Evolutionary conservation across 2,113 vertebrate species (phyloP), one percentile per base, ranked within the genome.

Genomic region (Sander vitreus): DNA sequence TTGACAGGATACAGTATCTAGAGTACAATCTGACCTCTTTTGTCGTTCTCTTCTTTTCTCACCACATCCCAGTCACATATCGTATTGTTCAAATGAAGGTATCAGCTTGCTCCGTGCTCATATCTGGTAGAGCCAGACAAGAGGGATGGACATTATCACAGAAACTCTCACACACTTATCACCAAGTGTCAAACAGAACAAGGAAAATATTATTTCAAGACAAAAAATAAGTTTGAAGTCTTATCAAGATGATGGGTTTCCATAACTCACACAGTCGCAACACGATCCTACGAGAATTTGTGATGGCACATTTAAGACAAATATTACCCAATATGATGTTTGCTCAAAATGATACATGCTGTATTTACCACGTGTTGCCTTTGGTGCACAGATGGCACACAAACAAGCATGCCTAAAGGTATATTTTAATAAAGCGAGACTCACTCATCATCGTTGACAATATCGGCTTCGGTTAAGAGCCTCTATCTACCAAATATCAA

Each of bases 21-120:
- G 84, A 82, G 86, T 73, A 73, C 85, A 78, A 91, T 91, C 88
- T 94, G 90, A 92, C 91, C 92, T 91, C 76, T 71, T 94, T 93
- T 75, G 83, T 73, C 45, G 25, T 48, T 77, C 69, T 81, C 77
- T 67, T 59, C 63, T 51, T 33, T 82, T 86, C 85, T 91, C 73
- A 88, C 84, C 88, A 89, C 88, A 88, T 83, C 83, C 74, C 58
- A 90, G 75, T 85, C 53, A 45, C 75, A 53, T 70, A 16, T 54
- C 76, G 45, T 68, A 64, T 85, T 73, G 77, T 79, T 88, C 73
- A 14, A 50, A 68, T 30, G 45, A 68, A 67, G 18, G 54, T 59
- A 84, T 87, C 82, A 8, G 53, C 71, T 84, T 62, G 57, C 76
- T 51, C 76, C 9, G 8, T 72, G 74, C 55, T 75, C 59, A 13